These are phyloP conservation scores for Erebia ligea DNA, from an alignment of 2,888 invertebrate genomes.

Conservation along the genomic window DNA sequence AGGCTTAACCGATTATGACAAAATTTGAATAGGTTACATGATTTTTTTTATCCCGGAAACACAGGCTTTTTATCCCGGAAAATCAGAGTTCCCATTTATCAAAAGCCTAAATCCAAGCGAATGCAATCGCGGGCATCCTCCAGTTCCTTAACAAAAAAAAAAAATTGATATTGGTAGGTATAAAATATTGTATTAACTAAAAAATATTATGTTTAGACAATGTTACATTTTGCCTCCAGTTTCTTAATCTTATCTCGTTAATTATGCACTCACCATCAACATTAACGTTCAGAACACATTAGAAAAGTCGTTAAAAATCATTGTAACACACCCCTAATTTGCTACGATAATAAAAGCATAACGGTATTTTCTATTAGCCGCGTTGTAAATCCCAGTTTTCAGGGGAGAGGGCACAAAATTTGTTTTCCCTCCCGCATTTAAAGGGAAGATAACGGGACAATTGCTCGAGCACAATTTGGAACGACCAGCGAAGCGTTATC, in stretches of 20 bases:
- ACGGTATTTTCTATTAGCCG: conserved; percentile 41
- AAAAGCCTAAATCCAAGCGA: no score
- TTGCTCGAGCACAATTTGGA: conserved; percentile 43
- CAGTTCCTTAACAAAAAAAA: no score
- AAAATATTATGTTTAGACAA: no score
- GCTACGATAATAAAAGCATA: conserved; percentile 26
- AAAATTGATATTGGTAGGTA: no score
- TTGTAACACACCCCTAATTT: conserved; percentile 13
- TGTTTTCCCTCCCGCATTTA: conserved; percentile 41
- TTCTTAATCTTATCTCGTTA: neutral
- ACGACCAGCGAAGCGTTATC: conserved; percentile 52
- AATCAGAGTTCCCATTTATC: no score
- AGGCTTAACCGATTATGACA: no score
- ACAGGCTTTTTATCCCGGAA: no score
- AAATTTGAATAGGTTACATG: no score
- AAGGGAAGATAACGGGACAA: conserved; percentile 47
- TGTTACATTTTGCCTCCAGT: no score
- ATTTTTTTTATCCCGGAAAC: no score
- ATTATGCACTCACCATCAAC: neutral
- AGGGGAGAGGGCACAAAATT: conserved; percentile 30
- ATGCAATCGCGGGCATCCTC: no score
- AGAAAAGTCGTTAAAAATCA: conserved; percentile 10
- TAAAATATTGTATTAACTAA: no score
- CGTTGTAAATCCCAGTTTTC: conserved; percentile 37
- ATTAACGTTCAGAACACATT: neutral